Evolutionary conservation across 2,888 invertebrate genomes (phyloP).

Genomic region (Phasia obesa): DNA sequence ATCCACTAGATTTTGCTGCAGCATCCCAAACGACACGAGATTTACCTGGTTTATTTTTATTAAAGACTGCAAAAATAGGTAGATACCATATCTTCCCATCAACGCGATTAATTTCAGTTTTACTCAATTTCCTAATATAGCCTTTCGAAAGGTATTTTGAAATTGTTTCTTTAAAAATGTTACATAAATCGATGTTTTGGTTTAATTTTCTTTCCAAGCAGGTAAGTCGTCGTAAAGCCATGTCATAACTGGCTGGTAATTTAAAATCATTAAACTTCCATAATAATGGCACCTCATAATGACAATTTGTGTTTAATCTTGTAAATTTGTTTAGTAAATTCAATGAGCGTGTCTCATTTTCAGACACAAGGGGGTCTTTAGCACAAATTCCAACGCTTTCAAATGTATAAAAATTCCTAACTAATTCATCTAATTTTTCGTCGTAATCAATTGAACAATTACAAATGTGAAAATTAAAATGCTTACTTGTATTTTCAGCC

Average conservation of each 20-base stretch:
- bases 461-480: slow-evolving; percentile 50
- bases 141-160: slow-evolving; percentile 24
- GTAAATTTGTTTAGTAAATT: neutral
- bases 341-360: neutral
- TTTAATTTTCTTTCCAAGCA: neutral
- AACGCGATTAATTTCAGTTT: neutral
- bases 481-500: slow-evolving; percentile 24
- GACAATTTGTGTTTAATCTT: neutral
- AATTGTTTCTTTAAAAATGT: slow-evolving; percentile 26
- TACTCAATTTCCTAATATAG: slow-evolving; percentile 8
- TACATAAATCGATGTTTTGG: neutral
- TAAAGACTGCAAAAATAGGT: slow-evolving; percentile 36
- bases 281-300: slow-evolving; percentile 3
- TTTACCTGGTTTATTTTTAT: slow-evolving; percentile 45
- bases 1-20: slow-evolving; percentile 43
- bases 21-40: slow-evolving; percentile 60
- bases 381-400: slow-evolving; percentile 42
- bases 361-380: slow-evolving; percentile 18
- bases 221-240: neutral
- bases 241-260: slow-evolving; percentile 1
- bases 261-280: neutral
- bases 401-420: slow-evolving; percentile 35
- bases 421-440: slow-evolving; percentile 2
- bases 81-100: slow-evolving; percentile 34
- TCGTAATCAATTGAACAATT: slow-evolving; percentile 1